Percentiles rank a stretch among this genome's conserved stretches.
Conservation (phyloP, 2,888 invertebrate species). For the Hypercompe scribonia region DNA sequence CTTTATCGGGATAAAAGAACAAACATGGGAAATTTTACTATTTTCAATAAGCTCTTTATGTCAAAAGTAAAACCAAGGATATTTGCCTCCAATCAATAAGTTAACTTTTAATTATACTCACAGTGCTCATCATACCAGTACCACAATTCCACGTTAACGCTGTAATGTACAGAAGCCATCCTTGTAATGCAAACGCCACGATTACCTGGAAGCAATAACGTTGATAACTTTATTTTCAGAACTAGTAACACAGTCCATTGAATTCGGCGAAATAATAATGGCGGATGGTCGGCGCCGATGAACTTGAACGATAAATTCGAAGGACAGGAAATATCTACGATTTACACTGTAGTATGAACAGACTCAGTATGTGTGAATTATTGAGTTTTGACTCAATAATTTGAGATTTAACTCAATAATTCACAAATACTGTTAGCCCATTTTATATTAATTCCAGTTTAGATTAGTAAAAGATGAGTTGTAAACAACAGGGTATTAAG, state of each 20-base stretch:
- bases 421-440: too few species aligned
- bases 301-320: not conserved
- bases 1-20: too few species aligned
- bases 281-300: not conserved
- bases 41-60: too few species aligned
- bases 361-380: not conserved
- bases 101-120: conserved; percentile 55
- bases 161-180: conserved; percentile 79
- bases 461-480: too few species aligned
- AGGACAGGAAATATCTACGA: not conserved
- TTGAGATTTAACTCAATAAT: too few species aligned
- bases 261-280: not conserved
- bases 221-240: conserved; percentile 1
- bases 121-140: conserved; percentile 80
- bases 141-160: conserved; percentile 83
- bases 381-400: too few species aligned
- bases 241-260: not conserved
- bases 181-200: conserved; percentile 68
- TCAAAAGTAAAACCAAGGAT: too few species aligned
- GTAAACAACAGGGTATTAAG: too few species aligned
- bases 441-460: not conserved
- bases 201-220: conserved; percentile 68
- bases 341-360: not conserved
- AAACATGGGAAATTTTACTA: too few species aligned
- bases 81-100: too few species aligned